Evolutionary conservation across 1,140 invertebrate species (phyloP).

Genomic region (Apocrypta bakeri): DNA sequence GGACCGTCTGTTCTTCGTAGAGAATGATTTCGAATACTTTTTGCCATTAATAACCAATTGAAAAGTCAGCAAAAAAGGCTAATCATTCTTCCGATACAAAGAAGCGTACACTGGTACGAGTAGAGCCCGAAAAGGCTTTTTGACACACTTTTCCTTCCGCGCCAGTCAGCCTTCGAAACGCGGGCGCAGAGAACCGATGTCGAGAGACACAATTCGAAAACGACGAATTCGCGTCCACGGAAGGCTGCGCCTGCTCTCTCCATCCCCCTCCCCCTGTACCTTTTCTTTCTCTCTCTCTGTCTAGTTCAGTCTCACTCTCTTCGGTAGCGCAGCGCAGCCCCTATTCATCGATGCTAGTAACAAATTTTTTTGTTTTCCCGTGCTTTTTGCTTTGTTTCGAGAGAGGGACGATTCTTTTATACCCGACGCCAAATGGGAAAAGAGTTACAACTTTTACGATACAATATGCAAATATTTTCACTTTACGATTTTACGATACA

Average conservation of each 20-base stretch:
- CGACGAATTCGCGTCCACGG: slow-evolving; percentile 52
- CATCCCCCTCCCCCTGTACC: too few relatives aligned
- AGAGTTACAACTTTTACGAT: slow-evolving; percentile 48
- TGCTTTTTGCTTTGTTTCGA: slow-evolving; percentile 3
- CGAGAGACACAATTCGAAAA: neutral
- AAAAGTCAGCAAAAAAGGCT: slow-evolving; percentile 71
- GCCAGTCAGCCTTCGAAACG: neutral
- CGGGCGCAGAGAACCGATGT: neutral
- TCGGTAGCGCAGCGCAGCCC: neutral
- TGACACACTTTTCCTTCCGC: slow-evolving; percentile 64
- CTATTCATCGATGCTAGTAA: slow-evolving; percentile 18
- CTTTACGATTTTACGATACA: slow-evolving; percentile 37
- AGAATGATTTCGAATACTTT: slow-evolving; percentile 73
- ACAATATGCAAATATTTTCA: slow-evolving; percentile 47
- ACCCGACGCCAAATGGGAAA: slow-evolving; percentile 10
- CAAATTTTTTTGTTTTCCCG: slow-evolving; percentile 37
- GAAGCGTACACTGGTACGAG: slow-evolving; percentile 14
- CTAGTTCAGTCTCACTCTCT: too few relatives aligned
- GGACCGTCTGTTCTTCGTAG: slow-evolving; percentile 65
- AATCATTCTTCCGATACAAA: slow-evolving; percentile 62
- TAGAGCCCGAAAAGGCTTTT: slow-evolving; percentile 64
- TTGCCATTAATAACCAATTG: slow-evolving; percentile 71
- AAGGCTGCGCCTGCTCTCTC: slow-evolving; percentile 5
- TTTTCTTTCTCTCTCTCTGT: neutral
- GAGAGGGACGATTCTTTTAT: slow-evolving; percentile 37